These are phyloP conservation scores for Callipepla squamata DNA, from an alignment of 2,113 vertebrate genomes.

Conservation along the genomic window DNA sequence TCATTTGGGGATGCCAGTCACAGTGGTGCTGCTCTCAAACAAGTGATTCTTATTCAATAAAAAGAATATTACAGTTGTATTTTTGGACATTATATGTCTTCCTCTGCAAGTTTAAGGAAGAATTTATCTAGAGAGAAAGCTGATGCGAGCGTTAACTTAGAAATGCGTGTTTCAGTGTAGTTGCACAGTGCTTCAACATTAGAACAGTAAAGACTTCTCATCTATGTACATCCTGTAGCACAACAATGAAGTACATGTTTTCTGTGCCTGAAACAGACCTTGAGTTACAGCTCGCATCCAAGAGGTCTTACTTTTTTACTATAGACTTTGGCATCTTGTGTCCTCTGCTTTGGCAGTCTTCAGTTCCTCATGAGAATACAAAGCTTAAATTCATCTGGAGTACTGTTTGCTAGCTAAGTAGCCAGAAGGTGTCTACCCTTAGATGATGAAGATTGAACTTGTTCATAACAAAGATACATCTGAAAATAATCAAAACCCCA, in stretches of 20 bases:
- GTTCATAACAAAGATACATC: background rate
- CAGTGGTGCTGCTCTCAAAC: background rate
- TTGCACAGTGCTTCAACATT: background rate
- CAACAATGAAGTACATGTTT: background rate
- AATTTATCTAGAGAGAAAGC: background rate
- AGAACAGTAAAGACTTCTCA: background rate
- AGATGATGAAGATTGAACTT: background rate
- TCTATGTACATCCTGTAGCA: background rate
- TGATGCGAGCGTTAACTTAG: rapidly evolving
- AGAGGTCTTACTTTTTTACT: background rate
- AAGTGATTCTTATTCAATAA: background rate
- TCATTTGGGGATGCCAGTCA: background rate
- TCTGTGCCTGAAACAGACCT: background rate
- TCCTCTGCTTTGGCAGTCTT: background rate
- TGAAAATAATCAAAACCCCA: background rate
- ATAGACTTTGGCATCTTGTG: background rate
- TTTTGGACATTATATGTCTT: background rate
- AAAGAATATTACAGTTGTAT: background rate
- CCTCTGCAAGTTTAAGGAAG: background rate
- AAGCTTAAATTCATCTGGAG: background rate
- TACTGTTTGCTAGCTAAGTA: background rate
- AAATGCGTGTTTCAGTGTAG: background rate
- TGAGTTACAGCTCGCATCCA: background rate
- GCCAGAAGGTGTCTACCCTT: background rate
- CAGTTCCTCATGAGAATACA: background rate